Percentiles rank a stretch among this genome's conserved stretches.
Conservation (phyloP, 2,113 vertebrate species). For the Ictidomys tridecemlineatus region DNA sequence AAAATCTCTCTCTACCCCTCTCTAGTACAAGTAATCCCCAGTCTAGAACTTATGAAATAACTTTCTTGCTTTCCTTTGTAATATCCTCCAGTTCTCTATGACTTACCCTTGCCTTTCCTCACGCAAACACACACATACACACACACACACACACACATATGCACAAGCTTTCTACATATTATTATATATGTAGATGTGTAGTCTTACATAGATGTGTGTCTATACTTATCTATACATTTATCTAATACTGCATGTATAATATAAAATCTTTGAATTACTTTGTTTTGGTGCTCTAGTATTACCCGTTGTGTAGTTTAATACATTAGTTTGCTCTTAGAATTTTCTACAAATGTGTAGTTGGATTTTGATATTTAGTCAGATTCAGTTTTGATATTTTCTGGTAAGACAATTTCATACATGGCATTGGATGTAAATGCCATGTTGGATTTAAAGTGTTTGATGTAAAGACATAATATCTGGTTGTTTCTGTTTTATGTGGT, state of each 20-base stretch:
- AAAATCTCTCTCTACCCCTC: background rate
- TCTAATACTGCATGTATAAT: background rate
- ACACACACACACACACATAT: background rate
- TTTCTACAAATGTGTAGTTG: background rate
- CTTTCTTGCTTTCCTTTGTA: background rate
- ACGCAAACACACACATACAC: too few relatives aligned
- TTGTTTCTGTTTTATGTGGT: background rate
- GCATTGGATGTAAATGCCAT: background rate
- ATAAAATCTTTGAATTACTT: background rate
- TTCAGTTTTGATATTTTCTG: background rate
- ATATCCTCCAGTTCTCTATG: background rate
- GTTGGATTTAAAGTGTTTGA: too few relatives aligned
- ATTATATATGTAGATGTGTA: background rate
- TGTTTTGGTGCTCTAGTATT: background rate
- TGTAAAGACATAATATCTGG: background rate
- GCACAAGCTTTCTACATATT: background rate
- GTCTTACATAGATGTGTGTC: background rate
- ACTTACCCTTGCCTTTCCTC: background rate
- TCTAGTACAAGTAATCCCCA: background rate
- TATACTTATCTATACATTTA: background rate
- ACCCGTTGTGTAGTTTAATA: background rate
- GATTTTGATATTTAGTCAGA: background rate
- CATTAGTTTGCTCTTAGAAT: background rate
- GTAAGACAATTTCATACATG: background rate
- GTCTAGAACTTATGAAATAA: background rate